phyloP scores from a whole-genome alignment of 2,113 vertebrate genomes.

The Casuarius casuarius region DNA sequence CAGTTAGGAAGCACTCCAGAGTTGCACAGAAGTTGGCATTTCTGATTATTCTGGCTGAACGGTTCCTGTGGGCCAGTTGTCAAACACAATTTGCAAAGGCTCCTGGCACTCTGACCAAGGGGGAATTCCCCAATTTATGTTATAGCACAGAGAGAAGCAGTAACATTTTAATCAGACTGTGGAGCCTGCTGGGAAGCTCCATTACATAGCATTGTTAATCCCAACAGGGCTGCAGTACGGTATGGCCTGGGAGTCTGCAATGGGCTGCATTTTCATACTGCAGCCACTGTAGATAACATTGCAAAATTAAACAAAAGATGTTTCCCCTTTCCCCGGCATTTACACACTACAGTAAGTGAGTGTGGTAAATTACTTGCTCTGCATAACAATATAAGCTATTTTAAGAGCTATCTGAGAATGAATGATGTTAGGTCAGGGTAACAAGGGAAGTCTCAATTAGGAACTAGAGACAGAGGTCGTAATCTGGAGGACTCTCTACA shows the following conservation, averaged over 20 bases:
- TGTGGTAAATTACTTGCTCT: background rate
- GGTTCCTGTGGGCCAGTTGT: background rate
- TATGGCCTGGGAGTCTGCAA: background rate
- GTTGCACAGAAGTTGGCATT: background rate
- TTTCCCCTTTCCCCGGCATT: background rate
- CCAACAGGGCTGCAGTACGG: background rate
- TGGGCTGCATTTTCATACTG: background rate
- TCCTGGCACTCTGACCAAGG: background rate
- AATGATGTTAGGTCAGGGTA: background rate
- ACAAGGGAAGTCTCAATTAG: background rate
- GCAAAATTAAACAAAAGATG: slow-evolving; percentile 11
- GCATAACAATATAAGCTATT: background rate
- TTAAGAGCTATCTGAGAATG: background rate
- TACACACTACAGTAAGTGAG: background rate
- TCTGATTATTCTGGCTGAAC: background rate
- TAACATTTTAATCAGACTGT: slow-evolving; percentile 20
- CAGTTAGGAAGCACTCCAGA: background rate
- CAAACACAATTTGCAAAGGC: slow-evolving; percentile 27
- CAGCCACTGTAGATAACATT: background rate
- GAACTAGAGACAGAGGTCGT: background rate
- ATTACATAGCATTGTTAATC: background rate
- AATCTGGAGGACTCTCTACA: background rate
- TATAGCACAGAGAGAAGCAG: slow-evolving; percentile 22
- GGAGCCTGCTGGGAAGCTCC: slow-evolving; percentile 14
- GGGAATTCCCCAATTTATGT: slow-evolving; percentile 12